phyloP scores from a whole-genome alignment of 2,888 invertebrate species.

The Apamea crenata region DNA sequence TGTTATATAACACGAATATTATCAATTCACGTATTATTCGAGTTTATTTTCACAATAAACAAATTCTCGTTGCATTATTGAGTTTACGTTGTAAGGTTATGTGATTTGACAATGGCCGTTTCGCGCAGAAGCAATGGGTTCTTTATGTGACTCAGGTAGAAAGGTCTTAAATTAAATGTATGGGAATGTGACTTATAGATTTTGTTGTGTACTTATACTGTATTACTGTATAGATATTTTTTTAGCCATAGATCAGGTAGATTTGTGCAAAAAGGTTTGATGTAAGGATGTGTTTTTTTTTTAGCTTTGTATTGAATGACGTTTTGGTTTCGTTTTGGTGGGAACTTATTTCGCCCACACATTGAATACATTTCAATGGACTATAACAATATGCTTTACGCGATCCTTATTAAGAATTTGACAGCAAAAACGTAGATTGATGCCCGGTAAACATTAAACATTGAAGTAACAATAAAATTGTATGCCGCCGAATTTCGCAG shows the following conservation, averaged over 20 bases:
- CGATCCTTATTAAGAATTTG: conserved; percentile 23
- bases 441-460: conserved; percentile 53
- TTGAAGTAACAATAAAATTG: conserved; percentile 34
- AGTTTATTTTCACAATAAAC: conserved; percentile 59
- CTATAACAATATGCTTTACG: conserved; percentile 25
- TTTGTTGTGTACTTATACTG: conserved; percentile 58
- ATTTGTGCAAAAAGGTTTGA: conserved; percentile 54
- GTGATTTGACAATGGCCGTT: conserved; percentile 80
- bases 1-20: conserved; percentile 9
- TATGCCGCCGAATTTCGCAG: conserved; percentile 33
- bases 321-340: conserved; percentile 55
- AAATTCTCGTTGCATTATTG: conserved; percentile 72
- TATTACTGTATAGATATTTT: conserved; percentile 43
- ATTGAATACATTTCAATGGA: conserved; percentile 21
- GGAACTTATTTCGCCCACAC: conserved; percentile 53
- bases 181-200: conserved; percentile 71
- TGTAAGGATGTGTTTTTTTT: conserved; percentile 17
- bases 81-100: conserved; percentile 82
- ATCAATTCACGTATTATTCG: conserved; percentile 33
- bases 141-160: conserved; percentile 71
- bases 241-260: conserved; percentile 55
- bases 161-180: conserved; percentile 70
- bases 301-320: conserved; percentile 21
- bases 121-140: conserved; percentile 84
- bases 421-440: conserved; percentile 39